These are phyloP conservation scores for Chloroceryle aenea DNA, from an alignment of 2,113 vertebrate species.

Conservation along the genomic window DNA sequence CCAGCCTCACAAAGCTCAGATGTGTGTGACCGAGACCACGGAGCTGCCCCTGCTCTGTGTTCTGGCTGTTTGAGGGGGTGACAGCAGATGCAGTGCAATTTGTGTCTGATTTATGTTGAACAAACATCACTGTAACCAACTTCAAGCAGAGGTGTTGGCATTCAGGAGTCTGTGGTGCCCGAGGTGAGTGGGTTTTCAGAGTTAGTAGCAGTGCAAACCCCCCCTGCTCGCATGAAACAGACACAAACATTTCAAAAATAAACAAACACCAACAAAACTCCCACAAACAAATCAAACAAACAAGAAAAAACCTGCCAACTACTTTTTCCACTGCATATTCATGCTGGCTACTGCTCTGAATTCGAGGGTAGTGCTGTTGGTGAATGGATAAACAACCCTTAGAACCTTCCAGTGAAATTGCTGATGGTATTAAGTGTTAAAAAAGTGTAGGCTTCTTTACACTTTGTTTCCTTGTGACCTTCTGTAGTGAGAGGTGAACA, in stretches of 20 bases:
- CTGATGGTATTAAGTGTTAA: not conserved
- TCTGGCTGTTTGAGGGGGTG: not conserved
- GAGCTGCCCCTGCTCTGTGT: not conserved
- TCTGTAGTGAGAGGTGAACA: not conserved
- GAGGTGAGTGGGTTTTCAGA: rapidly evolving
- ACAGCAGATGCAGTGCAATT: not conserved
- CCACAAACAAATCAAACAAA: not conserved
- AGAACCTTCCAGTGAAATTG: not conserved
- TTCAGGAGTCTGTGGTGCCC: not conserved
- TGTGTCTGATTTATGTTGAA: not conserved
- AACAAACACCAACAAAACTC: not conserved
- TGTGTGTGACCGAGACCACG: not conserved
- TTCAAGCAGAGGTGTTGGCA: not conserved
- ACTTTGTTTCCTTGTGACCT: not conserved
- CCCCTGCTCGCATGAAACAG: not conserved
- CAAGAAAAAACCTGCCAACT: not conserved
- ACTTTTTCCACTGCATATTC: not conserved
- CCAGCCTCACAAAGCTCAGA: not conserved
- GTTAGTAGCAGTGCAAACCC: not conserved
- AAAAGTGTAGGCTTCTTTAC: not conserved
- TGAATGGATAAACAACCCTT: not conserved
- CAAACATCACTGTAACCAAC: not conserved
- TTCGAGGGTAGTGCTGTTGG: not conserved
- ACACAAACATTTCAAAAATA: not conserved
- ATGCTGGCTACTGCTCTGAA: not conserved